Evolutionary conservation across 1,140 invertebrate species (phyloP).

Genomic region (Uloborus diversus): DNA sequence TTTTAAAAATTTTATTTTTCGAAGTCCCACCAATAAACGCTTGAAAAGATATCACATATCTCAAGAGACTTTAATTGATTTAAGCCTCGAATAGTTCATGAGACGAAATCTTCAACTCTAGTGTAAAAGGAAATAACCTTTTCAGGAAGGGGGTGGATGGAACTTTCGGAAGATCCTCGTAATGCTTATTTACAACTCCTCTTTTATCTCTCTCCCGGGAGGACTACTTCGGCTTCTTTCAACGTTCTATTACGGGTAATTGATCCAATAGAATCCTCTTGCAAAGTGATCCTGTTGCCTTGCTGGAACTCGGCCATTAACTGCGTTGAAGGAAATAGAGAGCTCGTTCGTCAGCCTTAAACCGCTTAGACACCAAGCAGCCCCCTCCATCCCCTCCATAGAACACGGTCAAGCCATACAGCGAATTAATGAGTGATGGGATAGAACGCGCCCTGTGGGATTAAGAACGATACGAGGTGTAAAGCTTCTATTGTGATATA

Average conservation of each 20-base stretch:
- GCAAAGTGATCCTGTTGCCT: conserved; percentile 34
- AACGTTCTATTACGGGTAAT: conserved; percentile 38
- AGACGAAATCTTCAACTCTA: background rate
- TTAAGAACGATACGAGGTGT: conserved; percentile 20
- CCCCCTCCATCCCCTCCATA: too few relatives aligned
- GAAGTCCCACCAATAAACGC: too few relatives aligned
- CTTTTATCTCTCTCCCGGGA: conserved; percentile 9
- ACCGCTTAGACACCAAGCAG: conserved; percentile 30
- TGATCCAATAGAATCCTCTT: conserved; percentile 30
- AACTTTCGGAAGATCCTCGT: background rate
- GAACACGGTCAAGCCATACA: conserved; percentile 38
- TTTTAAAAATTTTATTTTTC: too few relatives aligned
- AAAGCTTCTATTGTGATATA: conserved; percentile 32
- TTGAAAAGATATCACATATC: too few relatives aligned
- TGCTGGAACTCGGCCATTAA: background rate
- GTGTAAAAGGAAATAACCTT: conserved; percentile 1
- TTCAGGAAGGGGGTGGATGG: background rate
- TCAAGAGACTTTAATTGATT: background rate
- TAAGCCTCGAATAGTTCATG: background rate
- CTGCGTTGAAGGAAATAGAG: conserved; percentile 8
- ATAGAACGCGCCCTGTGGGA: background rate
- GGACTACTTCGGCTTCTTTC: conserved; percentile 4
- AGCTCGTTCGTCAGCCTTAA: background rate
- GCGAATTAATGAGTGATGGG: conserved; percentile 44
- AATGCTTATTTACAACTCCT: conserved; percentile 35